Evolutionary conservation across 1,140 invertebrate genomes (phyloP), one percentile per base, ranked within the genome.

Genomic region (Eciton burchellii): DNA sequence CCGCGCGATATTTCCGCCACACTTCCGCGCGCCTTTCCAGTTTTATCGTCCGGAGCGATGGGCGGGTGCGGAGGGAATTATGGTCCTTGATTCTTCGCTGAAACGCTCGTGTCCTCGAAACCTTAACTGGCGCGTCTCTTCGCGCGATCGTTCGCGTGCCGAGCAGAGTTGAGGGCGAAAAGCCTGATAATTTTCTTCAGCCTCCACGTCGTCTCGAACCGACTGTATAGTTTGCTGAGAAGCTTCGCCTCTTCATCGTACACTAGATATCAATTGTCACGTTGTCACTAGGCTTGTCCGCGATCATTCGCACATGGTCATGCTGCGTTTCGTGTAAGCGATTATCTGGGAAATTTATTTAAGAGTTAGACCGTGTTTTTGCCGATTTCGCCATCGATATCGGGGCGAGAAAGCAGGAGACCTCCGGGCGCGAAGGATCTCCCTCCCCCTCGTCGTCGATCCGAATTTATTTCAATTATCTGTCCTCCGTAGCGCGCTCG

Each of bases 131-230:
- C 66, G 19, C 47, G 49, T 70, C 45, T 77, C 47, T 77, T 41
- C 57, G 19, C 52, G 29, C 29, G 73, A 77, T 77, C 62, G 49
- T 77, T 77, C 68, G 74, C 74, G 68, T 77, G 68, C 68, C 63
- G 63, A 47, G n/a, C n/a, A n/a, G n/a, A n/a, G n/a, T n/a, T n/a
- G n/a, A n/a, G n/a, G n/a, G n/a, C n/a, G n/a, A n/a, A n/a, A n/a
- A n/a, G n/a, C n/a, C n/a, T n/a, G n/a, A n/a, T n/a, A 68, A 68
- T 54, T 45, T 68, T 79, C 19, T 56, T 57, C 35, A 57, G 45
- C 68, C 52, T 12, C 29, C n/a, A n/a, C n/a, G n/a, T n/a, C n/a
- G n/a, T n/a, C n/a, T n/a, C n/a, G n/a, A n/a, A n/a, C n/a, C n/a
- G n/a, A n/a, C n/a, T n/a, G n/a, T n/a, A n/a, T n/a, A n/a, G n/a